These are phyloP conservation scores for Isotomurus palustris DNA, from an alignment of 2,888 invertebrate species.

Conservation along the genomic window DNA sequence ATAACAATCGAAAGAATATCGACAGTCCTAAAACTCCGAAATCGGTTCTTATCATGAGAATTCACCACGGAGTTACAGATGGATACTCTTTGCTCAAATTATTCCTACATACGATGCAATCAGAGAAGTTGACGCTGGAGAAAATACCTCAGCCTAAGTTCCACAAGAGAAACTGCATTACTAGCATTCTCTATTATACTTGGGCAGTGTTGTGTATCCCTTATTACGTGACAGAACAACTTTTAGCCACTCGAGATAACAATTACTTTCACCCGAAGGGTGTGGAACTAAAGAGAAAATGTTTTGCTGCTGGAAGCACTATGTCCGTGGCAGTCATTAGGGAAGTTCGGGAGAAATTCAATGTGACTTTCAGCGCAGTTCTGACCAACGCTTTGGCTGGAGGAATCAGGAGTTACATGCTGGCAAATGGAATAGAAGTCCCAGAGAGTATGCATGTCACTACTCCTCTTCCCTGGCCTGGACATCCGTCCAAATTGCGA, in stretches of 20 bases:
- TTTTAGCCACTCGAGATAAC: conserved; percentile 21
- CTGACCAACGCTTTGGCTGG: conserved; percentile 30
- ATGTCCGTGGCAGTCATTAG: conserved; percentile 26
- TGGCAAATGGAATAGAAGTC: conserved; percentile 26
- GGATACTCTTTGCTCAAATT: conserved; percentile 33
- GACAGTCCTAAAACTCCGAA: conserved; percentile 8
- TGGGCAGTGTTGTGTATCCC: conserved; percentile 20
- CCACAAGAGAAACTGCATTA: conserved; percentile 11
- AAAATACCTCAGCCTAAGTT: conserved; percentile 25
- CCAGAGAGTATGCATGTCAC: conserved; percentile 31
- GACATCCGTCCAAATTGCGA: conserved; percentile 31
- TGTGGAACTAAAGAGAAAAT: conserved; percentile 13
- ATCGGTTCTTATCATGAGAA: conserved; percentile 25
- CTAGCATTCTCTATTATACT: conserved; percentile 10
- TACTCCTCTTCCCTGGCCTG: conserved; percentile 30
- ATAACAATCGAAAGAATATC: conserved; percentile 1
- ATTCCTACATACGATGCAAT: conserved; percentile 29
- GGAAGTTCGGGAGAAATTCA: conserved; percentile 11
- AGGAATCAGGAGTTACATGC: conserved; percentile 35
- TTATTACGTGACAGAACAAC: conserved; percentile 24
- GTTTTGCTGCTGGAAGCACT: conserved; percentile 16
- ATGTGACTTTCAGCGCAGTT: conserved; percentile 29
- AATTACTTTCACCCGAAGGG: conserved; percentile 28
- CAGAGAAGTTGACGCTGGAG: conserved; percentile 22
- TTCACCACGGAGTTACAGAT: conserved; percentile 34